Evolutionary conservation across 2,888 invertebrate species (phyloP), one percentile per base, ranked within the genome.

Genomic region (Conomelus anceps): DNA sequence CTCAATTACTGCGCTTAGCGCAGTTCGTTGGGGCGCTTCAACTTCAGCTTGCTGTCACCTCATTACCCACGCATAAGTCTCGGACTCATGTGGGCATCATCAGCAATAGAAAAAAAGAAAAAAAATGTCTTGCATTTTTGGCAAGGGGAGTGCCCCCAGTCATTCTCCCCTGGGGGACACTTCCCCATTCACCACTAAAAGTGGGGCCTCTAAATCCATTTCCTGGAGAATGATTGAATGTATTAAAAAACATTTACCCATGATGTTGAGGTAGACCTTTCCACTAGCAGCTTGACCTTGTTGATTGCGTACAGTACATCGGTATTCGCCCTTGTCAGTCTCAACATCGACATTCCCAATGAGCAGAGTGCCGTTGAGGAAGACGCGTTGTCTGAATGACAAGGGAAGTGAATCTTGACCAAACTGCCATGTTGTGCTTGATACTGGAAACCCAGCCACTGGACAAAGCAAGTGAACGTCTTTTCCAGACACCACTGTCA

Each of bases 381-480:
- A 93, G 13, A 93, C 92, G 41, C 93, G 92, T 90, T 94, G 94
- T 17, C 94, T 92, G 90, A 93, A 93, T 91, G 93, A 93, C 41
- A 91, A 90, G 0, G 94, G 94, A 24, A 94, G 92, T 11, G 92
- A 91, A 6, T 92, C 93, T 26, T 92, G 93, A 92, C 94, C 94
- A 92, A 93, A 93, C 89, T 93, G 93, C 95, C 95, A 95, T 6
- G 93, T 93, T 22, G 94, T 93, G 11, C 92, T 92, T 23, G 93
- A 92, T 23, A 94, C 92, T 1, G 95, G 95, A 92, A 93, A 94
- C 6, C 95, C 95, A 6, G 94, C 93, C 22, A 94, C 94, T 22
- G 94, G 94, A 91, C 95, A 95, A 23, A 93, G 92, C 23, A 95
- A 92, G 34, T 92, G 92, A 26, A 94, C 92, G 34, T 93, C 93